These are phyloP conservation scores for Ceraclea dissimilis DNA, from an alignment of 2,888 invertebrate species.

Conservation along the genomic window DNA sequence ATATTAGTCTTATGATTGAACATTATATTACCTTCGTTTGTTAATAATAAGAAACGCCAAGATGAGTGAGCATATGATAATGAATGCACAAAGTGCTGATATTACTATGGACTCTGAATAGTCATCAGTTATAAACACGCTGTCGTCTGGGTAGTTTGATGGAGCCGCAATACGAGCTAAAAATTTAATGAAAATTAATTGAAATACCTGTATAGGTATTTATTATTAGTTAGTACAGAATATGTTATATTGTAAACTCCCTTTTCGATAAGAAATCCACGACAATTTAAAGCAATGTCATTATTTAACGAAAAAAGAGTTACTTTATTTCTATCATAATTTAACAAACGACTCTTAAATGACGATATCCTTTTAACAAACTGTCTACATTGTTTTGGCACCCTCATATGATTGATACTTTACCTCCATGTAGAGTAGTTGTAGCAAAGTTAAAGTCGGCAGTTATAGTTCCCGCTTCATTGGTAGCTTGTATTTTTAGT, in stretches of 20 bases:
- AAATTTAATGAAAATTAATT: conserved; percentile 1
- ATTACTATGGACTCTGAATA: conserved; percentile 38
- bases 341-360: too few species aligned
- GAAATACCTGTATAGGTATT: too few species aligned
- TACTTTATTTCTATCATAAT: too few species aligned
- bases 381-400: too few species aligned
- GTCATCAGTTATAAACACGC: conserved; percentile 12
- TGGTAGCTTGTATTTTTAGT: conserved; percentile 51
- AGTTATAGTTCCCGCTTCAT: conserved; percentile 54
- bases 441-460: conserved; percentile 56
- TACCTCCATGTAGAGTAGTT: conserved; percentile 45
- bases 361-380: too few species aligned
- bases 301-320: too few species aligned
- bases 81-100: conserved; percentile 48
- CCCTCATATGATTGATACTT: too few species aligned
- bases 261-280: too few species aligned
- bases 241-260: too few species aligned
- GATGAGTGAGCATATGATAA: conserved; percentile 49
- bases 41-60: conserved; percentile 53
- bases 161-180: conserved; percentile 33
- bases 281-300: too few species aligned
- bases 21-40: conserved; percentile 39
- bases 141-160: conserved; percentile 38
- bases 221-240: too few species aligned
- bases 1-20: neutral